A percentile compares a stretch with the other conserved stretches of the same genome.
These are phyloP conservation scores for Bombus waltoni DNA, from an alignment of 1,140 invertebrate genomes.

Conservation along the genomic window DNA sequence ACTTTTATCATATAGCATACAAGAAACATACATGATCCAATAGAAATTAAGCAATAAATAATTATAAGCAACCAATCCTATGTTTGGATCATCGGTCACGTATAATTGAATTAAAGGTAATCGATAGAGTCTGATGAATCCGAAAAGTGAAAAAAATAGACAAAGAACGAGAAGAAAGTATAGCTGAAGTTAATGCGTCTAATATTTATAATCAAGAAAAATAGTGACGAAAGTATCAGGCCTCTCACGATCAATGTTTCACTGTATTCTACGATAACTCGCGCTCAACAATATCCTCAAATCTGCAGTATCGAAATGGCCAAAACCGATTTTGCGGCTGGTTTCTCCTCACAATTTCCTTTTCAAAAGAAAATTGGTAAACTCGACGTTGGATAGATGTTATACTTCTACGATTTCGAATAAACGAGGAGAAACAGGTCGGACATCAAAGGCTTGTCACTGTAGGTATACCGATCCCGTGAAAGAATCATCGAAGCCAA, in stretches of 20 bases:
- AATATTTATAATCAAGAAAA: background rate
- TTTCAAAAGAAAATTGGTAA: background rate
- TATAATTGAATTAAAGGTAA: background rate
- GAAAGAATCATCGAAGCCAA: conserved; percentile 31
- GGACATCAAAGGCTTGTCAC: conserved; percentile 19
- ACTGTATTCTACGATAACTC: background rate
- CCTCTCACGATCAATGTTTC: background rate
- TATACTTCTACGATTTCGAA: background rate
- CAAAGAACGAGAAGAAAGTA: background rate
- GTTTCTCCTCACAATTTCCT: background rate
- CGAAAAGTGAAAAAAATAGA: background rate
- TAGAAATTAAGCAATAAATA: background rate
- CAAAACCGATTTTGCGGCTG: background rate
- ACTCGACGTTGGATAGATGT: background rate
- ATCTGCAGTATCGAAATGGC: background rate
- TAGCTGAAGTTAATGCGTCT: too few relatives aligned
- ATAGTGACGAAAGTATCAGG: background rate
- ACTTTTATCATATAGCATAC: too few relatives aligned
- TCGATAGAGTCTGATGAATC: background rate
- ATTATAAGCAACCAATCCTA: background rate
- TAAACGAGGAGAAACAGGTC: background rate
- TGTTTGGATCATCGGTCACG: background rate
- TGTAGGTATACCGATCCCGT: background rate
- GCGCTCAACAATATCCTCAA: background rate
- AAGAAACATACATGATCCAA: background rate